Conservation (phyloP, 2,888 invertebrate species). For the Mycalesis mineus region DNA sequence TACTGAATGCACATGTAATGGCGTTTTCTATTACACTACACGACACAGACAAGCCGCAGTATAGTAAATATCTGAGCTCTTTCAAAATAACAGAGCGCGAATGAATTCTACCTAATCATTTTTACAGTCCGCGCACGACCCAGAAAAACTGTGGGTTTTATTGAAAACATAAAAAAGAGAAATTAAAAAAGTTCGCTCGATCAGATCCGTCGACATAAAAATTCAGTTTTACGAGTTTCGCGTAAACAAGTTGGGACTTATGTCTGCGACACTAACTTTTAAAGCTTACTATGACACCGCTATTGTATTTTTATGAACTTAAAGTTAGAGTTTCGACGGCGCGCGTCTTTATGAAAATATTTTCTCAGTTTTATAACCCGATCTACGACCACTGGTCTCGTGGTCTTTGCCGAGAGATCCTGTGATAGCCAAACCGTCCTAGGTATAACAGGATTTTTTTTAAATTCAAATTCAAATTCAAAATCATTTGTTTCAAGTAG, state of each 20-base stretch:
- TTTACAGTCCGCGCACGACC: neutral
- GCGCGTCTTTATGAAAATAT: neutral
- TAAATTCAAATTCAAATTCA: no score
- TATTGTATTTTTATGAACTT: slow-evolving; percentile 21
- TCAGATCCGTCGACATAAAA: slow-evolving; percentile 53
- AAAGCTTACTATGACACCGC: slow-evolving; percentile 27
- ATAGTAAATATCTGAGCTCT: no score
- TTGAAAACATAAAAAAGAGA: slow-evolving; percentile 44
- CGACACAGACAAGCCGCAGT: no score
- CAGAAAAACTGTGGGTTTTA: slow-evolving; percentile 28
- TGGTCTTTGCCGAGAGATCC: no score
- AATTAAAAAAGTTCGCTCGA: slow-evolving; percentile 56
- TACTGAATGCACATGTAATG: no score
- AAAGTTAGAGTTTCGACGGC: neutral
- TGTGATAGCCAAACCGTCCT: no score
- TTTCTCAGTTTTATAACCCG: no score
- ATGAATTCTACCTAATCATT: neutral
- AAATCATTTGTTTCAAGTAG: no score
- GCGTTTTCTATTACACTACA: no score
- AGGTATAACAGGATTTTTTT: no score
- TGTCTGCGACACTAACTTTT: slow-evolving; percentile 30
- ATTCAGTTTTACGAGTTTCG: slow-evolving; percentile 52
- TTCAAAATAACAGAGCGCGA: no score
- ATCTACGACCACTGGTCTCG: no score
- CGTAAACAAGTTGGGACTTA: slow-evolving; percentile 38